Conservation (phyloP, 2,113 vertebrate genomes). For the Eupsittula cactorum region DNA sequence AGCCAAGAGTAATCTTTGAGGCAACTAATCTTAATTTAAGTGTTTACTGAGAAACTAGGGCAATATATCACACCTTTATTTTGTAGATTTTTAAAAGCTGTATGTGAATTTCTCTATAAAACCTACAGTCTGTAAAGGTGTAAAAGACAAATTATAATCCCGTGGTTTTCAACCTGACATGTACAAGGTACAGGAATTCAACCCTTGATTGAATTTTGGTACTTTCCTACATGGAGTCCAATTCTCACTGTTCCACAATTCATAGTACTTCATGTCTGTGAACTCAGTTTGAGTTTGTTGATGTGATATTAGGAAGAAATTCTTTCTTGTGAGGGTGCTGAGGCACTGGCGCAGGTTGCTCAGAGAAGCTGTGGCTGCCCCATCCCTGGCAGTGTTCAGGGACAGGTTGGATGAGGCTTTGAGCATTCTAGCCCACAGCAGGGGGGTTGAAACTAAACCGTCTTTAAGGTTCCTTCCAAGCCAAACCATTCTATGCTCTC, state of each 20-base stretch:
- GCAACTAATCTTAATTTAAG: slow-evolving; percentile 30
- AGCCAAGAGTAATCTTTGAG: slow-evolving; percentile 20
- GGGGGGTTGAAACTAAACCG: neutral
- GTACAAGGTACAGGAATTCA: neutral
- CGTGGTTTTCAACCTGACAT: slow-evolving; percentile 22
- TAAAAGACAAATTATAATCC: slow-evolving; percentile 11
- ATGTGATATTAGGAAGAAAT: neutral
- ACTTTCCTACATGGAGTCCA: neutral
- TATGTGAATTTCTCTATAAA: slow-evolving; percentile 39
- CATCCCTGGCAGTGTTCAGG: neutral
- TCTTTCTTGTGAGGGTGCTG: neutral
- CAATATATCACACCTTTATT: slow-evolving; percentile 6
- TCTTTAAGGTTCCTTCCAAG: neutral
- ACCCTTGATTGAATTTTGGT: slow-evolving; percentile 10
- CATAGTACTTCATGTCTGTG: neutral
- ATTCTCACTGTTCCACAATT: neutral
- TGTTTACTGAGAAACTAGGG: neutral
- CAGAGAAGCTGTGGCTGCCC: neutral
- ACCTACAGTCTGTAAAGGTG: neutral
- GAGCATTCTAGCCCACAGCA: neutral
- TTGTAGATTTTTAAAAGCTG: neutral
- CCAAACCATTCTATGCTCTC: neutral
- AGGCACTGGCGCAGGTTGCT: neutral
- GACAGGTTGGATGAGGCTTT: neutral
- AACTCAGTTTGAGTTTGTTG: slow-evolving; percentile 32